phyloP scores from a whole-genome alignment of 2,113 vertebrate species.

The Engraulis encrasicolus region DNA sequence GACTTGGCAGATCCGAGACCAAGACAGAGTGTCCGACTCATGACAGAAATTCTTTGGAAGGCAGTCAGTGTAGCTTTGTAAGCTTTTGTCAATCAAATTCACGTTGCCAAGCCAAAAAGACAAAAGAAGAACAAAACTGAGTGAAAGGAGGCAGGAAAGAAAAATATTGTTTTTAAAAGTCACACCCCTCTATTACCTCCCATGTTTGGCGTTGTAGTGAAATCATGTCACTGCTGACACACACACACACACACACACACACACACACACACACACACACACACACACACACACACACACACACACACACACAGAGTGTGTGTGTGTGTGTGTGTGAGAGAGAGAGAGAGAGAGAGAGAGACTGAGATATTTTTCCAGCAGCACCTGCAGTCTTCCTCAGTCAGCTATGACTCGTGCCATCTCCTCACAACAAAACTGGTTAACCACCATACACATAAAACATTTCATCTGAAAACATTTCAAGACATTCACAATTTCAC shows the following conservation, averaged over 20 bases:
- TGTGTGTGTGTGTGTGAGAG: too few species aligned
- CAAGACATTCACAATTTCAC: neutral
- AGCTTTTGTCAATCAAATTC: slow-evolving; percentile 47
- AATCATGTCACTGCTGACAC: neutral
- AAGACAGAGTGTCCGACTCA: slow-evolving; percentile 8
- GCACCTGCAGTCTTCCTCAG: neutral
- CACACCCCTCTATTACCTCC: slow-evolving; percentile 19
- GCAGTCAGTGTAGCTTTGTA: slow-evolving; percentile 24
- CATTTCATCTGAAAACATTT: neutral
- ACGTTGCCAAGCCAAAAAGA: too few species aligned
- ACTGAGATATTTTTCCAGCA: neutral
- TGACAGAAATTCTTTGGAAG: neutral
- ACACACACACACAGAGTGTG: too few species aligned
- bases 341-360: neutral
- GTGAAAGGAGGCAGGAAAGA: neutral
- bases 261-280: too few species aligned
- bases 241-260: too few species aligned
- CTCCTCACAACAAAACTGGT: slow-evolving; percentile 14
- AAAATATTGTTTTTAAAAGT: neutral
- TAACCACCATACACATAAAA: slow-evolving; percentile 15
- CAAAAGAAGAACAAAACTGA: neutral
- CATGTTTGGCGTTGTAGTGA: neutral
- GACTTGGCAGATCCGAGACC: slow-evolving; percentile 43
- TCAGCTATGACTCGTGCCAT: too few species aligned
- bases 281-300: too few species aligned